Evolutionary conservation across 2,888 invertebrate species (phyloP).

Genomic region (Strigamia maritima): DNA sequence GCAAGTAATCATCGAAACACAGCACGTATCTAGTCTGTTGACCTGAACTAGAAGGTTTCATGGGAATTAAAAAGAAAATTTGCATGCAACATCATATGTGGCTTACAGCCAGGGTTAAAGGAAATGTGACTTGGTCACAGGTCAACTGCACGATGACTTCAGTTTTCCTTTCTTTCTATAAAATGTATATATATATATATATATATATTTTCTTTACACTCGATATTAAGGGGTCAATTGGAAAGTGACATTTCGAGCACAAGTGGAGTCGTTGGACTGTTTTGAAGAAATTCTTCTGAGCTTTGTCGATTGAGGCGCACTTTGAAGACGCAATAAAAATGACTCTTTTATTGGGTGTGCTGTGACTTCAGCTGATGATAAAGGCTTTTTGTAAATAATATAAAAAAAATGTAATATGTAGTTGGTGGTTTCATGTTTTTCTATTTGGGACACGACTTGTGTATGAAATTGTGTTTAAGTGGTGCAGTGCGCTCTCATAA

Average conservation of each 20-base stretch:
- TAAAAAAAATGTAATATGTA: not conserved
- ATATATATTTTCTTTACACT: not conserved
- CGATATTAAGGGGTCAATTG: slow-evolving; percentile 3
- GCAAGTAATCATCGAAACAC: not conserved
- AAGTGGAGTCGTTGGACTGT: not conserved
- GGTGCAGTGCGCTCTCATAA: slow-evolving; percentile 19
- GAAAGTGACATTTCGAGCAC: not conserved
- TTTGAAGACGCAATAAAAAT: slow-evolving; percentile 3
- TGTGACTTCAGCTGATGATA: slow-evolving; percentile 20
- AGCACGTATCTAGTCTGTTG: not conserved
- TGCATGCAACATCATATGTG: not conserved
- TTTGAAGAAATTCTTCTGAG: not conserved
- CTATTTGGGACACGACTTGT: slow-evolving; percentile 19
- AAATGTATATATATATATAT: no score
- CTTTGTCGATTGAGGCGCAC: not conserved
- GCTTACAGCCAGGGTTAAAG: not conserved
- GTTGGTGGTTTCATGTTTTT: slow-evolving; percentile 22
- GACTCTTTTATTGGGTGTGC: slow-evolving; percentile 13
- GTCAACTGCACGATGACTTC: not conserved
- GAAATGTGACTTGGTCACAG: not conserved
- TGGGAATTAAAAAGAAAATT: not conserved
- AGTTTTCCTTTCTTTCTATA: not conserved
- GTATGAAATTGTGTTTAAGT: slow-evolving; percentile 23
- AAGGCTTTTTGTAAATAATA: not conserved
- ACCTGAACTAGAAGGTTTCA: not conserved